A percentile compares a stretch with the other conserved stretches of the same genome.
phyloP scores from a whole-genome alignment of 2,797 vertebrate genomes.

The Smutsia gigantea region DNA sequence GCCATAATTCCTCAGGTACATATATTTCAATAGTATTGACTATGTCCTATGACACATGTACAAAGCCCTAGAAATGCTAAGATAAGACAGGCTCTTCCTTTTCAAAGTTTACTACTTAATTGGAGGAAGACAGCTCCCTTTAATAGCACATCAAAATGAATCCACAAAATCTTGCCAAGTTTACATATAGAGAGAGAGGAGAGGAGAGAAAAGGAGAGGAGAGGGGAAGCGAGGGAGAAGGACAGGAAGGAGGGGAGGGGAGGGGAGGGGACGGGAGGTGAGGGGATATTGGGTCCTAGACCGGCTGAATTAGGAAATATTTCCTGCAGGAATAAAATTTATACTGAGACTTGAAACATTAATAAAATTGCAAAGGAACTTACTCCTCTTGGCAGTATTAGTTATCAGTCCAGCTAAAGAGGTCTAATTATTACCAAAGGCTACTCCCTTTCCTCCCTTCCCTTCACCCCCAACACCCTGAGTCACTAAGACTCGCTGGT shows the following conservation, averaged over 20 bases:
- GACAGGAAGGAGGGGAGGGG: neutral
- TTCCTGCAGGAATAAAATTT: conserved; percentile 35
- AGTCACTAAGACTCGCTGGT: neutral
- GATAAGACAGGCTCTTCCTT: neutral
- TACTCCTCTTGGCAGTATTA: neutral
- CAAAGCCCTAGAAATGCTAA: neutral
- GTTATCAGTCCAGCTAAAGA: neutral
- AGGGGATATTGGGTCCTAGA: neutral
- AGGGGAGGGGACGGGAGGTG: neutral
- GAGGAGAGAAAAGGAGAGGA: too few relatives aligned
- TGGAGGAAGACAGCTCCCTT: neutral
- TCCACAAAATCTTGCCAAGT: neutral
- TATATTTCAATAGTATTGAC: neutral
- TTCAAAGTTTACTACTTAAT: neutral
- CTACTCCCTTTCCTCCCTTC: neutral
- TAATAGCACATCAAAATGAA: neutral
- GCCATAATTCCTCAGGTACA: neutral
- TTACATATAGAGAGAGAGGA: neutral
- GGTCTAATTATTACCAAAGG: neutral
- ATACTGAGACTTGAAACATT: neutral
- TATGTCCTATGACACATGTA: neutral
- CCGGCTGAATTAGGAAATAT: neutral
- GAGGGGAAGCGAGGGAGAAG: neutral
- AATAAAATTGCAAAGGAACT: neutral
- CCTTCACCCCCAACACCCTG: neutral